Evolutionary conservation across 2,113 vertebrate species (phyloP).

Genomic region (Hoplias malabaricus): DNA sequence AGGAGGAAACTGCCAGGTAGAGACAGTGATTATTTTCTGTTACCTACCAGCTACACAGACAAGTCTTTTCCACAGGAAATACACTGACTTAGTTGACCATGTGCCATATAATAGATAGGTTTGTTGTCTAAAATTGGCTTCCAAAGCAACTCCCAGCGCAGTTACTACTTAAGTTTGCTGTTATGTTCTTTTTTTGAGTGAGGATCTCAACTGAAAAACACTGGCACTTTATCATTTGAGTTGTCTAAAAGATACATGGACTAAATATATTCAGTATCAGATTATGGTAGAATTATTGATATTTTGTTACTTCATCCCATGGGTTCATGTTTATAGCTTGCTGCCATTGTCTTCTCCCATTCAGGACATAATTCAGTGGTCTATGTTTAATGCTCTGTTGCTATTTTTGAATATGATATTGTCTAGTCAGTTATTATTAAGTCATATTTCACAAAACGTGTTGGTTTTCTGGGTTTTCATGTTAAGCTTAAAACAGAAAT

Average conservation of each 20-base stretch:
- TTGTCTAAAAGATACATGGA: slow-evolving; percentile 14
- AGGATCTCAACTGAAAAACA: slow-evolving; percentile 4
- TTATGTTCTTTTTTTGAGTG: slow-evolving; percentile 13
- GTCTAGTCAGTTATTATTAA: not conserved
- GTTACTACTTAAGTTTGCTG: slow-evolving; percentile 2
- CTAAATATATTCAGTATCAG: slow-evolving; percentile 24
- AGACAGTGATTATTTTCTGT: slow-evolving; percentile 14
- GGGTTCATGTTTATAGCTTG: not conserved
- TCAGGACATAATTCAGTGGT: not conserved
- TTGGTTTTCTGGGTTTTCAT: slow-evolving; percentile 15
- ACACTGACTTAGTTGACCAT: slow-evolving; percentile 9
- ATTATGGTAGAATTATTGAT: slow-evolving; percentile 8
- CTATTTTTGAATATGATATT: not conserved
- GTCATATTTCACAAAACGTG: slow-evolving; percentile 5
- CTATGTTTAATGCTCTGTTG: slow-evolving; percentile 1
- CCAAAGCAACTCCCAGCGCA: not conserved
- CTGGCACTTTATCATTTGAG: slow-evolving; percentile 33
- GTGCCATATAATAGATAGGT: slow-evolving; percentile 12
- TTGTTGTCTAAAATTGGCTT: slow-evolving; percentile 13
- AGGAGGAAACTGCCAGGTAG: slow-evolving; percentile 11
- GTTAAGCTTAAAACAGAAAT: not conserved
- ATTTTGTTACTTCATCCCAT: not conserved
- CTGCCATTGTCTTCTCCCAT: not conserved
- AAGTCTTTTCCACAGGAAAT: not conserved
- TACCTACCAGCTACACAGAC: slow-evolving; percentile 17